Conservation (phyloP, 2,113 vertebrate species). For the Ptyas mucosa region DNA sequence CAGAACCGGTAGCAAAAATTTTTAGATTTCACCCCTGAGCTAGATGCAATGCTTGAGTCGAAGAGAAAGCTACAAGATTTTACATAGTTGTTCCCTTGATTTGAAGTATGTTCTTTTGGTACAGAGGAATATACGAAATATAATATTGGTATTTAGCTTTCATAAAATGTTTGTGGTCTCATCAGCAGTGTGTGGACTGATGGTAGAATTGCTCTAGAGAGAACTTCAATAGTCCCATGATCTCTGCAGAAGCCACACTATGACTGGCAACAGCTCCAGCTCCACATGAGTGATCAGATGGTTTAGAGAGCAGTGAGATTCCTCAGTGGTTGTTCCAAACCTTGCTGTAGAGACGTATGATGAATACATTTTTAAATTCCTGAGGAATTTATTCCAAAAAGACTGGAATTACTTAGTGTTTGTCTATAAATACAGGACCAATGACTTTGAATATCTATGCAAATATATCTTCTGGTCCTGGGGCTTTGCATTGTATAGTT, state of each 20-base stretch:
- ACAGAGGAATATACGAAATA: conserved; percentile 31
- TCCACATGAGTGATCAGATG: background rate
- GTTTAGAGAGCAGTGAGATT: background rate
- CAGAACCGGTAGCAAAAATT: too few relatives aligned
- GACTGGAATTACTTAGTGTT: background rate
- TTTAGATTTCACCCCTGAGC: too few relatives aligned
- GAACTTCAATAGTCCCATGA: background rate
- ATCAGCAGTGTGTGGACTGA: background rate
- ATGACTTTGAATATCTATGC: background rate
- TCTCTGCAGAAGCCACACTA: background rate
- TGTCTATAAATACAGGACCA: background rate
- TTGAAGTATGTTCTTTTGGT: conserved; percentile 2
- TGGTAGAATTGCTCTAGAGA: background rate
- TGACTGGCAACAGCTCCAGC: background rate
- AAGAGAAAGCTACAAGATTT: background rate
- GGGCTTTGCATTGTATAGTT: background rate
- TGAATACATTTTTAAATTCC: background rate
- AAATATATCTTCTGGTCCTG: background rate
- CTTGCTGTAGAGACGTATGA: background rate
- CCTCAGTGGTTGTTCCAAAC: background rate
- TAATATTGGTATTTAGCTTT: conserved; percentile 48
- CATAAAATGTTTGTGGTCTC: conserved; percentile 44
- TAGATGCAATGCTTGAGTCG: background rate
- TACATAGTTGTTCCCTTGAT: conserved; percentile 3
- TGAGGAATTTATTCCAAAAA: background rate